Percentiles rank a stretch among this genome's conserved stretches.
These are phyloP conservation scores for Drosophila siamana DNA, from an alignment of 2,888 invertebrate genomes.

Conservation along the genomic window DNA sequence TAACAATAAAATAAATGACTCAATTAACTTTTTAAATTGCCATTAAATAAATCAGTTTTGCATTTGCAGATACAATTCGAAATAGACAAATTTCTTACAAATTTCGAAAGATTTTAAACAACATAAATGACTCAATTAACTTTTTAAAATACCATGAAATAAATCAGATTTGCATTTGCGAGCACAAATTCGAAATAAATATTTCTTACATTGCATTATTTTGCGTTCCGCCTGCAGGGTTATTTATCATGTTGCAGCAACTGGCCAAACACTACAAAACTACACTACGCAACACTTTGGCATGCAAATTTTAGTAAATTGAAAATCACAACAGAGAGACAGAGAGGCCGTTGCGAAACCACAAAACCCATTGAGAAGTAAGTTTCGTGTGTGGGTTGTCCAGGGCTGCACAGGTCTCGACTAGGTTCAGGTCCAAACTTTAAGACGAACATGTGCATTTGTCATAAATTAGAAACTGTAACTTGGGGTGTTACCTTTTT, in stretches of 20 bases:
- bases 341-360: constrained; percentile 55
- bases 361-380: constrained; percentile 68
- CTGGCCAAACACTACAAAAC: constrained; percentile 40
- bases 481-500: constrained; percentile 63
- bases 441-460: constrained; percentile 76
- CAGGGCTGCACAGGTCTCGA: constrained; percentile 23
- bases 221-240: constrained; percentile 33
- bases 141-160: too few species aligned
- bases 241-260: constrained; percentile 60
- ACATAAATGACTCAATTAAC: too few species aligned
- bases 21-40: too few species aligned
- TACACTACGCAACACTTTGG: constrained; percentile 61
- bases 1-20: too few species aligned
- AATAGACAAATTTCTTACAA: too few species aligned
- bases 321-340: constrained; percentile 50
- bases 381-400: constrained; percentile 44
- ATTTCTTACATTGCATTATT: neutral
- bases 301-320: constrained; percentile 77
- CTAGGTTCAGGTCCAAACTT: constrained; percentile 56
- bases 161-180: neutral
- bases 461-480: constrained; percentile 79
- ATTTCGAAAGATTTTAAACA: too few species aligned
- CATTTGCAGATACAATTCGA: too few species aligned
- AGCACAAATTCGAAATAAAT: neutral
- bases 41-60: too few species aligned